A percentile compares a stretch with the other conserved stretches of the same genome.
These are phyloP conservation scores for Tringa solitaria DNA, from an alignment of 2,113 vertebrate species.

Conservation along the genomic window DNA sequence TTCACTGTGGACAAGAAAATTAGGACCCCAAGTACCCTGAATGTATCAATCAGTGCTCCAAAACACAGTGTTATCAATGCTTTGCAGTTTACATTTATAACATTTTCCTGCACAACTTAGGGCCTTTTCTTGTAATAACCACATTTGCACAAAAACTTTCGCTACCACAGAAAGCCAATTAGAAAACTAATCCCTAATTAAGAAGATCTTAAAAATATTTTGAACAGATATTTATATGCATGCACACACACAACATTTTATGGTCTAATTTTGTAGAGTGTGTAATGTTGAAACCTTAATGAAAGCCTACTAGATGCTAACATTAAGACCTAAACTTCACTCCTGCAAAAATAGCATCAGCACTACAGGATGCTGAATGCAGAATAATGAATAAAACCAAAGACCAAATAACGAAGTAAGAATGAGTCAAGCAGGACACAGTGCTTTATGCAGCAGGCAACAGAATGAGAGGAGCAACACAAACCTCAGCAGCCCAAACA, in stretches of 20 bases:
- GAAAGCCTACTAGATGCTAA: neutral
- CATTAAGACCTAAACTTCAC: neutral
- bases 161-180: neutral
- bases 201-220: neutral
- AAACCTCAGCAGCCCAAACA: neutral
- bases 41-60: neutral
- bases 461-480: rapidly evolving
- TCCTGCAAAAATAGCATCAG: neutral
- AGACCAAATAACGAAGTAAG: neutral
- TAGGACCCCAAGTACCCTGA: neutral
- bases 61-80: neutral
- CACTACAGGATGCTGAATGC: rapidly evolving
- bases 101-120: neutral
- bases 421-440: neutral
- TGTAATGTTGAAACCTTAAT: neutral
- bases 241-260: neutral
- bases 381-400: neutral
- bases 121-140: neutral
- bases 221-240: neutral
- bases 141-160: neutral
- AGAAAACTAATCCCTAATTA: neutral
- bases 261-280: neutral
- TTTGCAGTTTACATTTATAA: neutral
- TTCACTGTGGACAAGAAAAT: neutral
- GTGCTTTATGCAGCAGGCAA: neutral